phyloP scores from a whole-genome alignment of 2,113 vertebrate species.

The Alosa alosa region DNA sequence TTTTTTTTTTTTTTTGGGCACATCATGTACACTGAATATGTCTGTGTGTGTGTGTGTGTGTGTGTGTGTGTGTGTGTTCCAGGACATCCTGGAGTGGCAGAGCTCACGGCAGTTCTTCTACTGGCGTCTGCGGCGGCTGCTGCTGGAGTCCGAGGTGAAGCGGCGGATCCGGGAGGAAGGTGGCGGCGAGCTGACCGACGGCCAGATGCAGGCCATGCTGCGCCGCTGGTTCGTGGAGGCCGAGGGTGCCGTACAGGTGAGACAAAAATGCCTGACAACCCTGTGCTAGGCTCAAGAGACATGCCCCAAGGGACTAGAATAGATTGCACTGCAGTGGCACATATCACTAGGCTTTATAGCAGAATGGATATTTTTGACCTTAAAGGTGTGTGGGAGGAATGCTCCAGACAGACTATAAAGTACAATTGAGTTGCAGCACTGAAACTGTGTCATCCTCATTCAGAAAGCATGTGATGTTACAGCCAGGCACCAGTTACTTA shows the following conservation, averaged over 20 bases:
- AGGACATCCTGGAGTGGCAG: background rate
- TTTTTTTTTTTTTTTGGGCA: background rate
- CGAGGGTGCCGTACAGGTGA: background rate
- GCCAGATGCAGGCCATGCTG: slow-evolving; percentile 9
- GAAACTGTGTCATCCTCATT: too few relatives aligned
- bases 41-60: background rate
- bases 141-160: background rate
- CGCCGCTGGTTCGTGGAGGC: slow-evolving; percentile 12
- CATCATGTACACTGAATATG: background rate
- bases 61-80: background rate
- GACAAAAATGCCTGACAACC: background rate
- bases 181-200: background rate
- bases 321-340: too few relatives aligned
- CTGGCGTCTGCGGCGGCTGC: slow-evolving; percentile 3
- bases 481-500: too few relatives aligned
- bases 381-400: too few relatives aligned
- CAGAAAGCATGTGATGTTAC: too few relatives aligned
- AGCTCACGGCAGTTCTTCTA: background rate
- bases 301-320: too few relatives aligned
- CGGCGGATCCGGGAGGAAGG: background rate
- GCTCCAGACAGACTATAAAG: too few relatives aligned
- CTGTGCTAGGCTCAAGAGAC: too few relatives aligned
- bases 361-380: too few relatives aligned
- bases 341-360: too few relatives aligned
- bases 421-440: too few relatives aligned